These are phyloP conservation scores for Suillia variegata DNA, from an alignment of 2,888 invertebrate genomes.

Conservation along the genomic window DNA sequence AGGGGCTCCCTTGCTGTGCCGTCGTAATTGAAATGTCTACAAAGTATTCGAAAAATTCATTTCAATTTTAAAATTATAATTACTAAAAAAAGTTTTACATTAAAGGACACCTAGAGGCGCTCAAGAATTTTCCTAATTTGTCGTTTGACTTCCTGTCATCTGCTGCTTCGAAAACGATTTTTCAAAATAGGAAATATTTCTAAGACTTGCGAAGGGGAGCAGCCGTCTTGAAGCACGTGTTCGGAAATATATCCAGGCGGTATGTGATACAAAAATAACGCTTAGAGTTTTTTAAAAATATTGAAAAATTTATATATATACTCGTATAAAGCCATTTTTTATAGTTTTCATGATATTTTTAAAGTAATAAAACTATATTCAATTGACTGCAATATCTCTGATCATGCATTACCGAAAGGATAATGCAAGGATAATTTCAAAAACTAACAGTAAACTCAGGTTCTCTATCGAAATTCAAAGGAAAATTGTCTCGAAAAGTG, in stretches of 20 bases:
- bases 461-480: not conserved
- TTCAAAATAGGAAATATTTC: not conserved
- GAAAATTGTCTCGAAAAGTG: not conserved
- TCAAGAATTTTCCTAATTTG: slow-evolving; percentile 33
- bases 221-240: not conserved
- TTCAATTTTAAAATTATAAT: not conserved
- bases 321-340: no score
- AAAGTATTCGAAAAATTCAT: slow-evolving; percentile 5
- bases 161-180: slow-evolving; percentile 27
- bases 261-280: no score
- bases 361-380: no score
- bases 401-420: not conserved
- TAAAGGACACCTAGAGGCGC: no score
- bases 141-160: slow-evolving; percentile 55
- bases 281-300: no score
- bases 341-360: no score
- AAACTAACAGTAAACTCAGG: slow-evolving; percentile 16
- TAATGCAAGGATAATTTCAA: not conserved
- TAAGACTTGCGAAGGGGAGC: not conserved
- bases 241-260: no score
- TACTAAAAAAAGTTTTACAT: no score
- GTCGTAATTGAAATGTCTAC: slow-evolving; percentile 25
- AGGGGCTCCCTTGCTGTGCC: not conserved
- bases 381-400: no score
- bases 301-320: no score